Percentiles rank a stretch among this genome's conserved stretches.
phyloP scores from a whole-genome alignment of 2,113 vertebrate genomes.

The Sprattus sprattus region DNA sequence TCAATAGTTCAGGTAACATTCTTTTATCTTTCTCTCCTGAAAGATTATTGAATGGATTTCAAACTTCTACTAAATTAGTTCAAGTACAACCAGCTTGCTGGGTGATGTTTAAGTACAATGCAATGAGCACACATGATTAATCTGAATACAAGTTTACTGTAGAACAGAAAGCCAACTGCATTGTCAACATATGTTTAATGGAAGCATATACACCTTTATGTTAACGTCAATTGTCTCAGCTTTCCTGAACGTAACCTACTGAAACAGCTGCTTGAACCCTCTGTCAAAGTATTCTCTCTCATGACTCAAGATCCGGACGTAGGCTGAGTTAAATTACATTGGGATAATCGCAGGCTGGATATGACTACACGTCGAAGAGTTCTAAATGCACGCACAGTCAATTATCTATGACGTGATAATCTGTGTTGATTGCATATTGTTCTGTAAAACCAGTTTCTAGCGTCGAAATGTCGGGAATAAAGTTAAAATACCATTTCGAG shows the following conservation, averaged over 20 bases:
- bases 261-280: background rate
- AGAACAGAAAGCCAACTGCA: background rate
- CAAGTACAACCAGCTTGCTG: background rate
- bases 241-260: background rate
- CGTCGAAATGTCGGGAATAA: too few species aligned
- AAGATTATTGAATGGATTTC: background rate
- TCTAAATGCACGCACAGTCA: too few species aligned
- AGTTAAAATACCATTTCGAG: too few species aligned
- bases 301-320: background rate
- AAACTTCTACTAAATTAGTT: background rate
- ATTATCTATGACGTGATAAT: too few species aligned
- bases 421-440: too few species aligned
- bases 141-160: background rate
- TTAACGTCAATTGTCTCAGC: background rate
- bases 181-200: background rate
- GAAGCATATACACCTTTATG: background rate
- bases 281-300: background rate
- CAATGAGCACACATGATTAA: background rate
- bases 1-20: slow-evolving; percentile 14
- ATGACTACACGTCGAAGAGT: too few species aligned
- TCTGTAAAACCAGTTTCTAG: too few species aligned
- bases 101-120: background rate
- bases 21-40: background rate
- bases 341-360: background rate
- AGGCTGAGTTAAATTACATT: background rate